Base-by-base conservation (phyloP, 2,797 vertebrate genomes). In the Lindbergichthys nudifrons region DNA sequence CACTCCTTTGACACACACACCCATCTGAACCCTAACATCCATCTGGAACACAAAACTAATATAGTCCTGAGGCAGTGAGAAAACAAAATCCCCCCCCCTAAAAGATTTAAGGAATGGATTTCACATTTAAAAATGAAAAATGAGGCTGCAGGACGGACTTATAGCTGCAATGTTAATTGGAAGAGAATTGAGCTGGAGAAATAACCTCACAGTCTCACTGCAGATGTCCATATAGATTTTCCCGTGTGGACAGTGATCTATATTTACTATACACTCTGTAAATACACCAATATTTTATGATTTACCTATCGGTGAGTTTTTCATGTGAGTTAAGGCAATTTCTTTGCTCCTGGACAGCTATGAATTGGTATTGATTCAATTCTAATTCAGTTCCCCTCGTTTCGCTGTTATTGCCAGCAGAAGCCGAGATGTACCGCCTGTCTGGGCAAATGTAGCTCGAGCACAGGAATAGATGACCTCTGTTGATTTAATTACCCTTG, bases 281-380 rank as follows among this genome's bases (percentile, higher is more conserved):
- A 94, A 93, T 84, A 91, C 71, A 87, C 73, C 87, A 62, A 91
- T 93, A 91, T 93, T 92, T 94, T 92, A 88, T 92, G 87, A 93
- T 95, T 94, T 93, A 92, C 92, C 89, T 89, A 87, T 90, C 30
- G 71, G 73, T 12, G 75, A 78, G 77, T 80, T 91, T 93, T 89
- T 83, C 78, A 67, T 86, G 61, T 73, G 67, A 87, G 80, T 75
- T 87, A 82, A 82, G 70, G 81, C 77, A 73, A 90, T 94, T 92
- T 91, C 91, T 88, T 84, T 83, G 84, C 68, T 78, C 18, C 39
- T 26, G 59, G 90, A 93, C 91, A 93, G 87, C 87, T 82, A 85
- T 89, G 89, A 91, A 92, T 92, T 92, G 90, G 56, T 93, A 94
- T 94, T 89, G 93, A 94, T 93, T 92, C 30, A 82, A 87, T 90